A percentile compares a stretch with the other conserved stretches of the same genome.
These are phyloP conservation scores for Aplochiton taeniatus DNA, from an alignment of 2,797 vertebrate genomes.

Conservation along the genomic window DNA sequence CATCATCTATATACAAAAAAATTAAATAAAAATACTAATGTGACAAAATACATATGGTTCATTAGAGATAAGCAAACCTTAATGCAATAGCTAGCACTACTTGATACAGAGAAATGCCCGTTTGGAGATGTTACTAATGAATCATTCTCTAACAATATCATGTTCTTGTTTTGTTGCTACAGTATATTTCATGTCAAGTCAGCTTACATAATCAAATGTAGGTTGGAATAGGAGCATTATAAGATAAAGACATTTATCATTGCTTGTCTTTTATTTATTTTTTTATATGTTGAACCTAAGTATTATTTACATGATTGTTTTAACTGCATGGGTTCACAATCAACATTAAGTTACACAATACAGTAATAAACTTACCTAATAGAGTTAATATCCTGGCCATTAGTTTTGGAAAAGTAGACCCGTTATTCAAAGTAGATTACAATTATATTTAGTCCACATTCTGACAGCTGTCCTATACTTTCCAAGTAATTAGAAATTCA, in stretches of 20 bases:
- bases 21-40: slow-evolving; percentile 76
- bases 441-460: background rate
- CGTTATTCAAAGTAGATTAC: background rate
- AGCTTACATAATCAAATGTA: slow-evolving; percentile 13
- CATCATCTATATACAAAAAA: slow-evolving; percentile 80
- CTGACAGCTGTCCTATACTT: background rate
- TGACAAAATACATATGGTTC: slow-evolving; percentile 66
- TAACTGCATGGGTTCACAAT: background rate
- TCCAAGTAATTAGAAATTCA: no score
- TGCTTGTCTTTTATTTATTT: background rate
- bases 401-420: background rate
- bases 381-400: background rate
- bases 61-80: slow-evolving; percentile 81
- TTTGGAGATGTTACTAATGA: slow-evolving; percentile 37
- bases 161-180: slow-evolving; percentile 25
- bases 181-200: slow-evolving; percentile 27
- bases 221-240: background rate
- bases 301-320: background rate
- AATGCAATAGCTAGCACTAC: slow-evolving; percentile 80
- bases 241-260: background rate
- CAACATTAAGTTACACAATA: slow-evolving; percentile 7
- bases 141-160: slow-evolving; percentile 38
- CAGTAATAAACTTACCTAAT: background rate
- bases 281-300: background rate
- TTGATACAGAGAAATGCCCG: slow-evolving; percentile 44